Conservation (phyloP, 2,888 invertebrate species). For the Athalia cordata region DNA sequence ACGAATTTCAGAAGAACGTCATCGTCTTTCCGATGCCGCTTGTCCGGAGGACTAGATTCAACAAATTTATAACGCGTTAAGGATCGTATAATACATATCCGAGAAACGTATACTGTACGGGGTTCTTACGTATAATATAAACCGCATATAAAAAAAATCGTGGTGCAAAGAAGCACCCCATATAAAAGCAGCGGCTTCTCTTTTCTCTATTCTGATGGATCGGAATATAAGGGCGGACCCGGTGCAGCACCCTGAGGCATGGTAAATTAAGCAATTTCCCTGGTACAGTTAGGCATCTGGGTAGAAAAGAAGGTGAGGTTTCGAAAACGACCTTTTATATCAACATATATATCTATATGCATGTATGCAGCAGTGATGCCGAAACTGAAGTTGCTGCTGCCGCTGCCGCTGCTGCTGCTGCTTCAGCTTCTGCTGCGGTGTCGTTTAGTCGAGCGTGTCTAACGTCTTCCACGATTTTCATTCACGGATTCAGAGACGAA, state of each 20-base stretch:
- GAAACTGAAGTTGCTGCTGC: no score
- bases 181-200: not conserved
- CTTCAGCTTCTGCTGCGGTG: constrained; percentile 50
- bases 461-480: constrained; percentile 53
- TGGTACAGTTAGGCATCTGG: constrained; percentile 49
- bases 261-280: constrained; percentile 64
- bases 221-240: constrained; percentile 14
- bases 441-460: constrained; percentile 60
- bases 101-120: no score
- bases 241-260: constrained; percentile 49
- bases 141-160: no score
- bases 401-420: no score
- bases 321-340: constrained; percentile 52
- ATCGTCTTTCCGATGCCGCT: not conserved
- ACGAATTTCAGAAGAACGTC: no score
- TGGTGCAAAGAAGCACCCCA: no score
- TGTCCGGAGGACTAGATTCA: not conserved
- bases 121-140: no score
- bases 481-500: constrained; percentile 29
- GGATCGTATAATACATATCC: not conserved
- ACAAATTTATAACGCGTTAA: constrained; percentile 31
- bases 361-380: no score
- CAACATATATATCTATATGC: constrained; percentile 4
- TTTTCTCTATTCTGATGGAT: not conserved
- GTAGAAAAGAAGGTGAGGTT: constrained; percentile 29